Conservation (phyloP, 1,140 invertebrate species). For the Zaprionus davidi region DNA sequence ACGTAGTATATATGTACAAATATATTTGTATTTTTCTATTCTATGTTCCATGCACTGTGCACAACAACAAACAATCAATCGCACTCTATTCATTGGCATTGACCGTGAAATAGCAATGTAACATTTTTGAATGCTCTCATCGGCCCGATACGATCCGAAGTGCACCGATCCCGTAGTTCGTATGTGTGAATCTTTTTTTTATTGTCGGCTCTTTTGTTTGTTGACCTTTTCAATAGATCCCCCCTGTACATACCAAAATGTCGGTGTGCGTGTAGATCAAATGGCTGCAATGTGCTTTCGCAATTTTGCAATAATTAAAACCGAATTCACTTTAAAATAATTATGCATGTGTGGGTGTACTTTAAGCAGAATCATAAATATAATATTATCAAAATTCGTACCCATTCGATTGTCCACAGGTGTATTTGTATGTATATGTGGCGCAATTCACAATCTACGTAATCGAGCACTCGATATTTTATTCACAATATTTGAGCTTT, state of each 20-base stretch:
- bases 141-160: slow-evolving; percentile 1
- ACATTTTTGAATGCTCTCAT: slow-evolving; percentile 45
- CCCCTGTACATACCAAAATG: background rate
- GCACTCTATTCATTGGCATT: slow-evolving; percentile 68
- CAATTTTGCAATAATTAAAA: background rate
- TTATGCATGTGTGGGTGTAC: background rate
- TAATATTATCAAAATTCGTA: background rate
- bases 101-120: slow-evolving; percentile 70
- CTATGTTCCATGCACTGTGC: slow-evolving; percentile 35
- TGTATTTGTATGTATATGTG: slow-evolving; percentile 28
- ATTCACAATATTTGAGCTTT: slow-evolving; percentile 53
- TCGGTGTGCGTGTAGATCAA: background rate
- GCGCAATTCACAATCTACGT: slow-evolving; percentile 29
- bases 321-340: background rate
- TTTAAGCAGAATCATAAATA: slow-evolving; percentile 3
- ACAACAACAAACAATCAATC: slow-evolving; percentile 33
- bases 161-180: background rate
- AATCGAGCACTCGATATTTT: slow-evolving; percentile 41
- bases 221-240: slow-evolving; percentile 69
- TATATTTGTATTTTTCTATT: background rate
- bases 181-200: slow-evolving; percentile 70
- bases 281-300: background rate
- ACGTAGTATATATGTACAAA: background rate
- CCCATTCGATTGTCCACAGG: background rate
- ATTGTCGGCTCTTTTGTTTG: slow-evolving; percentile 61